Base-by-base conservation (phyloP, 2,113 vertebrate species). In the Agelaius tricolor region DNA sequence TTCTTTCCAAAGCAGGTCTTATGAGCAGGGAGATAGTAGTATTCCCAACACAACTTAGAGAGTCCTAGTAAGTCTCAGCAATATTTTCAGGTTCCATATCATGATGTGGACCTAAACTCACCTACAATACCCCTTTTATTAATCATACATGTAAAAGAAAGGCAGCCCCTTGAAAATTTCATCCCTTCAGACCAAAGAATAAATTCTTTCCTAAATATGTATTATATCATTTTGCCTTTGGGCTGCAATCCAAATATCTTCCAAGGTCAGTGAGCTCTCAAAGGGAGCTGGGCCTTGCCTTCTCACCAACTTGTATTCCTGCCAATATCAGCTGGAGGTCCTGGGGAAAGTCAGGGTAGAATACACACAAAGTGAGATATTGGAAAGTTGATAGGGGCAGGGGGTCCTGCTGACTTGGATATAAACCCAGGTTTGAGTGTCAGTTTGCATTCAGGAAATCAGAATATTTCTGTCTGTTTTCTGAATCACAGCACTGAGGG, bases 251-350 rank as follows among this genome's bases (percentile, higher is more conserved):
- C 93, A 97, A 89, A 23, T 91, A 91, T 84, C 80, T 92, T 65
- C 89, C 93, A 96, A 97, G 96, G 94, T 96, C 96, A 96, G 63
- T 8, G 58, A 88, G 87, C 88, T 84, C 94, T 90, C 94, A 92
- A 59, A 93, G 76, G 62, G 93, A 93, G 86, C 68, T 87, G 61
- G 71, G 63, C 78, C 59, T 89, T 88, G 67, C 92, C 79, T 94
- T 95, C 77, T 88, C 73, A 89, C 63, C 78, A 84, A 22, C 57
- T 87, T 96, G 85, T 92, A 75, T 24, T 69, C 31, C 76, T 93
- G 93, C 93, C 84, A 95, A 39, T 30, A 51, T 59, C 22, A 81
- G 62, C 80, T 88, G 86, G 69, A 89, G 33, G 66, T 94, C 76
- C 84, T 31, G 57, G 13, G 61, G 77, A 89, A 89, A 90, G 74